Evolutionary conservation across 1,140 invertebrate genomes (phyloP), one percentile per base, ranked within the genome.

Genomic region (Rhynchophorus ferrugineus): DNA sequence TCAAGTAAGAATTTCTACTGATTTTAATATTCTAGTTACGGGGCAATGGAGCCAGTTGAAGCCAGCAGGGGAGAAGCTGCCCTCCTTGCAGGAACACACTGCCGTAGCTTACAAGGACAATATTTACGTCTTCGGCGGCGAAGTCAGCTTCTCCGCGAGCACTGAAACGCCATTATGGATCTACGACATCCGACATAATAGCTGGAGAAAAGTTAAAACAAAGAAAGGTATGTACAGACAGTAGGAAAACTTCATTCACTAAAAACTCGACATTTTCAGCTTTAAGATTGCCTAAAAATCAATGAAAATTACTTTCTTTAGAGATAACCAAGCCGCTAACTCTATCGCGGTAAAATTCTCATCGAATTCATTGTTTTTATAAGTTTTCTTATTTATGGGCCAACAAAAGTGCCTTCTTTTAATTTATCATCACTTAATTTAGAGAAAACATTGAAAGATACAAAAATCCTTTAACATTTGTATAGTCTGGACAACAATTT

Each of bases 81-180:
- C 87, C 2, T 79, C 82, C 41, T 75, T 92, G 37, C 88, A 92
- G 69, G 89, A 91, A 64, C 89, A 93, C 71, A 83, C 84, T 11
- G 82, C 89, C 33, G 84, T 91, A 5, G 77, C 83, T n/a, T 82
- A 85, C 68, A 79, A 80, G 62, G 78, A 80, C 56, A 76, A 76
- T 47, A 75, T 95, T 20, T 89, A 91, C 63, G 82, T 94, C 29
- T 94, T 94, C 73, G 91, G 91, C 0, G 91, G 91, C 0, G 87
- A 92, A 63, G 78, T 93, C 6, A 84, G 87, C 17, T 86, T 90
- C 71, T 83, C 84, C 11, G 78, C 81, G 19, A 79, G 78, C 24
- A 83, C 79, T 35, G 89, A 91, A 69, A 90, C 88, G 0, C 89
- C 90, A 9, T 75, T 94, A 1, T 95, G 91, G 91, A 81, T 89